Percentiles rank a stretch among this genome's conserved stretches.
These are phyloP conservation scores for Bradypus variegatus DNA, from an alignment of 2,797 vertebrate genomes.

Conservation along the genomic window DNA sequence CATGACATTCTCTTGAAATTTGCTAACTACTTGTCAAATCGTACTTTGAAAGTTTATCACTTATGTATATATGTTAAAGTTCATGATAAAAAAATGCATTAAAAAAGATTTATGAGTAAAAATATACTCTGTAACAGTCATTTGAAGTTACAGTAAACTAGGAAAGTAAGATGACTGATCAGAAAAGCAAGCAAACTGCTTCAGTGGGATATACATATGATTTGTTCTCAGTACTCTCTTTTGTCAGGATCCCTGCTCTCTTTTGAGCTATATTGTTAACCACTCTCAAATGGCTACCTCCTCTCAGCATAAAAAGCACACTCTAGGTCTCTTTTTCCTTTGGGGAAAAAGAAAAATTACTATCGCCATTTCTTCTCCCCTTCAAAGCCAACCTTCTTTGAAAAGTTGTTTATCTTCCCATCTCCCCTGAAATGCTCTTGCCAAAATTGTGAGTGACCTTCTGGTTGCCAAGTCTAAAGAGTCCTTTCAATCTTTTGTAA, in stretches of 20 bases:
- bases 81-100: no score
- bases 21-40: no score
- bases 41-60: no score
- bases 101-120: slow-evolving; percentile 1
- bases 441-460: neutral
- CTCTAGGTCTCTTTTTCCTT: neutral
- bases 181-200: neutral
- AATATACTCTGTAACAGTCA: neutral
- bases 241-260: neutral
- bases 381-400: neutral
- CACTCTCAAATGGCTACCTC: neutral
- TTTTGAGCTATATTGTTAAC: slow-evolving; percentile 8
- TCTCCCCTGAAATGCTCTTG: slow-evolving; percentile 2
- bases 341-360: neutral
- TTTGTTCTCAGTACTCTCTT: slow-evolving; percentile 29
- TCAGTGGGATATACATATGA: neutral
- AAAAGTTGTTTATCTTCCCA: neutral
- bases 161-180: neutral
- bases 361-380: neutral
- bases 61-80: no score
- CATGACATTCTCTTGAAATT: no score
- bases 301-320: neutral
- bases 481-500: slow-evolving; percentile 33
- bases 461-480: neutral
- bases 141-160: neutral